Conservation (phyloP, 2,888 invertebrate species). For the Scaptomyza flava region DNA sequence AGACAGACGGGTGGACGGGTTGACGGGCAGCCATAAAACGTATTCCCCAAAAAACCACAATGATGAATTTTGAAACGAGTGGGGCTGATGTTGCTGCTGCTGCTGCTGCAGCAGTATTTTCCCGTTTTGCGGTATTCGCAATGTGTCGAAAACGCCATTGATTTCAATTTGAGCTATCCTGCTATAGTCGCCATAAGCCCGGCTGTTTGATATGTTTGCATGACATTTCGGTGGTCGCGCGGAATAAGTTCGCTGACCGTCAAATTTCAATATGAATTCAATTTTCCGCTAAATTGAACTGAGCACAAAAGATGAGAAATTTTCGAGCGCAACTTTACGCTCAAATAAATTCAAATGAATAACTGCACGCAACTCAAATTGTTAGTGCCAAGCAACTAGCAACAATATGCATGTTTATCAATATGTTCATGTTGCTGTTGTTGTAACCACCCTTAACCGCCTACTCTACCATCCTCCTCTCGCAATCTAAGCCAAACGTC, state of each 20-base stretch:
- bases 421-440: background rate
- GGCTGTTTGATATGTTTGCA: constrained; percentile 44
- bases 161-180: constrained; percentile 44
- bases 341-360: constrained; percentile 69
- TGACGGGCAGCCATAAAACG: constrained; percentile 24
- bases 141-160: constrained; percentile 57
- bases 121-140: constrained; percentile 49
- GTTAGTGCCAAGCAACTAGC: constrained; percentile 46
- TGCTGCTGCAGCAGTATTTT: constrained; percentile 14
- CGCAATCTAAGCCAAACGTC: constrained; percentile 3
- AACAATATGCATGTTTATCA: constrained; percentile 1
- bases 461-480: background rate
- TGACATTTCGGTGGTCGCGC: constrained; percentile 35
- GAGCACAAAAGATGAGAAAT: constrained; percentile 67
- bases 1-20: background rate
- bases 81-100: constrained; percentile 5
- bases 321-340: constrained; percentile 60
- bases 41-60: constrained; percentile 47
- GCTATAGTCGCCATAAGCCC: constrained; percentile 10
- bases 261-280: constrained; percentile 70
- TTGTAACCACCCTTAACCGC: background rate
- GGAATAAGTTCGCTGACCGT: constrained; percentile 58
- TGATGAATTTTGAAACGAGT: constrained; percentile 46
- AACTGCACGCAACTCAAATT: constrained; percentile 48
- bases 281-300: constrained; percentile 70